Conservation (phyloP, 2,888 invertebrate species). For the Clistopyga incitator region DNA sequence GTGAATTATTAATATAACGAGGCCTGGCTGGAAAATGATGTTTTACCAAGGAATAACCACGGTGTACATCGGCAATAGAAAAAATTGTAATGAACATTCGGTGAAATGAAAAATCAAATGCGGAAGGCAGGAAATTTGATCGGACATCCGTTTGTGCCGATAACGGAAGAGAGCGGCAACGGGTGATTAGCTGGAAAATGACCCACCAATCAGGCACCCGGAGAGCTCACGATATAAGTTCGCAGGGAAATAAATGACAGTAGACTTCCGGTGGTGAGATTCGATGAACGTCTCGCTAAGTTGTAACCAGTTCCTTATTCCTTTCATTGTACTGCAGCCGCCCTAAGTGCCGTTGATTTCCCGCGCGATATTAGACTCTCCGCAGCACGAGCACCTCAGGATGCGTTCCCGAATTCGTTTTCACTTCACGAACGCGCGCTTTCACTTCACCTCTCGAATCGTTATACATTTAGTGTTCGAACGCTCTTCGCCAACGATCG, state of each 20-base stretch:
- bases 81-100: not conserved
- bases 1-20: too few relatives aligned
- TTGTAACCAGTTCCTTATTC: slow-evolving; percentile 18
- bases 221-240: not conserved
- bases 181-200: not conserved
- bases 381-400: slow-evolving; percentile 1
- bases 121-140: not conserved
- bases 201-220: not conserved
- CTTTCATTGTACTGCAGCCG: slow-evolving; percentile 2
- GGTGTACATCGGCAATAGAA: not conserved
- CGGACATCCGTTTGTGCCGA: not conserved
- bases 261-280: not conserved
- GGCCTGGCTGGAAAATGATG: not conserved
- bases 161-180: not conserved
- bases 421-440: slow-evolving; percentile 57
- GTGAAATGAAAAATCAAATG: not conserved
- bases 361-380: slow-evolving; percentile 25
- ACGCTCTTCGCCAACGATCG: slow-evolving; percentile 24
- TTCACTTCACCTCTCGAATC: slow-evolving; percentile 59
- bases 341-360: slow-evolving; percentile 29
- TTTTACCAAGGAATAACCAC: not conserved
- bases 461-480: slow-evolving; percentile 32
- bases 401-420: slow-evolving; percentile 61
- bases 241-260: slow-evolving; percentile 4
- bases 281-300: not conserved